Base-by-base conservation (phyloP, 1,140 invertebrate species). In the Medauroidea extradentata region DNA sequence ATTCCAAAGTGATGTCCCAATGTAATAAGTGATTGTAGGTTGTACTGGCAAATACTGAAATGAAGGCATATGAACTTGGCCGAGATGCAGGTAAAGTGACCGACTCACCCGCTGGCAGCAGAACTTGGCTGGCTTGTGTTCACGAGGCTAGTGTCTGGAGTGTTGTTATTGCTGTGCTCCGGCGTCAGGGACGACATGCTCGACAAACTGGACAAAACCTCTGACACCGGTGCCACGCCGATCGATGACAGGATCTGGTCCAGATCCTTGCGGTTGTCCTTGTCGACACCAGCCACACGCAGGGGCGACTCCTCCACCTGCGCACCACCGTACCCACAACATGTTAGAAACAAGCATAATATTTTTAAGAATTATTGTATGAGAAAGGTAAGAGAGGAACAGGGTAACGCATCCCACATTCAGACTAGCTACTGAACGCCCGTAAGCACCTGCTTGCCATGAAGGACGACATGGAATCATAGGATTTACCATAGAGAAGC, bases 211-310 rank as follows among this genome's bases (percentile, higher is more conserved):
- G 89, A 91, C 43, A 91, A 73, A 11, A 92, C 88, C 74, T 91
- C 90, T 65, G 90, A 90, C 11, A 93, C 87, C 24, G 91, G 89
- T 14, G 90, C 89, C 59, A 94, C 87, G 39, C 90, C 90, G 54
- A 93, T 77, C 1, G 88, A 91, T 2, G 87, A 88, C 38, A 94
- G 78, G 85, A 93, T 88, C 66, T 91, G 89, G 78, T 94, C 90
- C 53, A 93, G 70, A 70, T 92, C 89, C 43, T 87, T 83, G 0
- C 83, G 78, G 63, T 86, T 86, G 71, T 89, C 86, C 64, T 82
- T 78, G 60, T 84, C 84, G 29, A 68, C 78, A n/a, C 79, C 80
- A 23, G 80, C 82, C 44, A 58, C 61, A 53, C 83, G 75, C 18
- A 78, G 77, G 46, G 86, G 80, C 38, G 89, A 87, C 71, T 91